Evolutionary conservation across 2,797 vertebrate genomes (phyloP), one percentile per base, ranked within the genome.

Genomic region (Artibeus jamaicensis): DNA sequence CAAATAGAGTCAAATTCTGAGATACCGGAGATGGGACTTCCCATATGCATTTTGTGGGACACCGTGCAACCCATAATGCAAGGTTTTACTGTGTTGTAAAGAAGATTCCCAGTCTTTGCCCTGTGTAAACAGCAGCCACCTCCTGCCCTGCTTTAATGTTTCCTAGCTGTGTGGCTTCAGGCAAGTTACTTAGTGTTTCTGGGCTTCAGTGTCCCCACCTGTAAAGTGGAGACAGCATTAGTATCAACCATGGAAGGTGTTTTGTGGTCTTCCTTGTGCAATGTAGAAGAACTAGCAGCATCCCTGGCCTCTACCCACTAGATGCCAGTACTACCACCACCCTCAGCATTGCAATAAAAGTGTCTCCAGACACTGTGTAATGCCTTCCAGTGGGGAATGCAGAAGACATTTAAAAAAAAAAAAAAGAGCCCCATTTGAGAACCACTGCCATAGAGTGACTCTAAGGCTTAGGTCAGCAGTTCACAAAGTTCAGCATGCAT

Each of bases 211-310:
- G 32, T 65, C 34, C 24, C 5, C 39, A 26, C 74, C 68, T 89
- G 5, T 84, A 87, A 74, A 73, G 59, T 24, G 29, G n/a, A 73
- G 29, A 55, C 59, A 73, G 67, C 37, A 14, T 10, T 9, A 62
- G 21, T 50, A 39, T 59, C 32, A 62, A 26, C 55, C 22, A 79
- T 2, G 1, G 34, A 76, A 86, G 29, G 32, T 14, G 1, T 7
- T 84, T 18, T 1, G 4, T 19, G 32, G 67, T 68, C 50, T 4
- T 15, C 16, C 62, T 42, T 55, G 39, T 9, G 50, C 29, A 4
- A 1, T 3, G 2, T 0, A 12, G 50, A 32, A 71, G 6, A 29
- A 4, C n/a, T 8, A 39, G 44, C 22, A 34, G 59, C 6, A 15
- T 22, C 44, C 15, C 6, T 42, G 70, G 34, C 16, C n/a, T 73